A percentile compares a stretch with the other conserved stretches of the same genome.
Conservation (phyloP, 1,140 invertebrate species). For the Pristionchus pacificus region DNA sequence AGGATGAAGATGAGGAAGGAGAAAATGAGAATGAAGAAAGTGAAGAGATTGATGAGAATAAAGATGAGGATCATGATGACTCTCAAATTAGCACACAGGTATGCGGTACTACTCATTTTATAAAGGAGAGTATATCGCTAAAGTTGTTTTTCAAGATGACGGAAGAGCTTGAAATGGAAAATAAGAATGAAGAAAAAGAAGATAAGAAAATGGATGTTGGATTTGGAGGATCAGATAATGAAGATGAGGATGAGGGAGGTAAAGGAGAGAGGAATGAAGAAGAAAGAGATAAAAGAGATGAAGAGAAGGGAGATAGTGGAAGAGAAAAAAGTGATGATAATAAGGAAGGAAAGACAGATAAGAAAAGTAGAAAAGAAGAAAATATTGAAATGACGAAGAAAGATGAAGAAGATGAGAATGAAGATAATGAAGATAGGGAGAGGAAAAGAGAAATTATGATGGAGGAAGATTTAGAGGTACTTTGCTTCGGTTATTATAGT, state of each 20-base stretch:
- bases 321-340: slow-evolving; percentile 35
- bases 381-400: slow-evolving; percentile 55
- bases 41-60: slow-evolving; percentile 8
- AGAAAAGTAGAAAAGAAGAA: slow-evolving; percentile 46
- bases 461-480: slow-evolving; percentile 11
- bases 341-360: slow-evolving; percentile 33
- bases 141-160: background rate
- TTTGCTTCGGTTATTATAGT: too few species aligned
- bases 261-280: slow-evolving; percentile 42
- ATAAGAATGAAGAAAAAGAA: slow-evolving; percentile 26
- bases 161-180: slow-evolving; percentile 7
- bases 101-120: too few species aligned
- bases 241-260: slow-evolving; percentile 36
- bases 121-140: background rate
- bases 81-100: too few species aligned
- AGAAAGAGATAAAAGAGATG: slow-evolving; percentile 36
- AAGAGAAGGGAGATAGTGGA: slow-evolving; percentile 40
- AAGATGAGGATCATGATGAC: slow-evolving; percentile 9
- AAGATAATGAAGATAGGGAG: slow-evolving; percentile 40
- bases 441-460: slow-evolving; percentile 31
- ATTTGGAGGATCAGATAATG: slow-evolving; percentile 19
- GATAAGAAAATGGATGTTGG: slow-evolving; percentile 29
- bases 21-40: slow-evolving; percentile 11
- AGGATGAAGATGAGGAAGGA: slow-evolving; percentile 7
- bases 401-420: slow-evolving; percentile 20